These are phyloP conservation scores for Yasuhikotakia modesta DNA, from an alignment of 2,797 vertebrate species.

Conservation along the genomic window DNA sequence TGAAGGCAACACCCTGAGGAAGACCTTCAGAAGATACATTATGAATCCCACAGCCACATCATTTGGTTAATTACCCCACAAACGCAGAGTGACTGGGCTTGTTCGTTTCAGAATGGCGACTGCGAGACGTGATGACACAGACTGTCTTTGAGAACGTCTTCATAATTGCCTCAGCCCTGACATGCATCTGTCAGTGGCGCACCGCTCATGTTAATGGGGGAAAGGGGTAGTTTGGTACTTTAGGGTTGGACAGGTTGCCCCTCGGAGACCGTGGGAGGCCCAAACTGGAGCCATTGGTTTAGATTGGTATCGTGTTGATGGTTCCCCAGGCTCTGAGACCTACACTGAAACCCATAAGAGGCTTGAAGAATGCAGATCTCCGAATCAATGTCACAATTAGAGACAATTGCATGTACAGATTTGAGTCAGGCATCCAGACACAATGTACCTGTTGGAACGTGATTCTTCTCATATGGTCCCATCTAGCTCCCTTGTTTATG, in stretches of 20 bases:
- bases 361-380: slow-evolving; percentile 77
- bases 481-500: slow-evolving; percentile 11
- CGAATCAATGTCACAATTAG: slow-evolving; percentile 78
- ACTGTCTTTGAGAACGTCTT: slow-evolving; percentile 71
- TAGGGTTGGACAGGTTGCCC: slow-evolving; percentile 69
- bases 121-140: slow-evolving; percentile 73
- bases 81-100: slow-evolving; percentile 30
- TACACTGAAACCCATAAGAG: slow-evolving; percentile 77
- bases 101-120: slow-evolving; percentile 64
- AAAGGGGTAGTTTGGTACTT: slow-evolving; percentile 63
- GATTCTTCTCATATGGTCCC: slow-evolving; percentile 32
- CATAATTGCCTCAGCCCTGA: slow-evolving; percentile 74
- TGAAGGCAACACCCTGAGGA: slow-evolving; percentile 42
- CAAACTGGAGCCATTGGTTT: slow-evolving; percentile 78
- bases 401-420: slow-evolving; percentile 72
- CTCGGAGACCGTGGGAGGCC: slow-evolving; percentile 73
- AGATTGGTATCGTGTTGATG: slow-evolving; percentile 85
- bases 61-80: slow-evolving; percentile 53
- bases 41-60: slow-evolving; percentile 42
- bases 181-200: slow-evolving; percentile 77
- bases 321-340: slow-evolving; percentile 75
- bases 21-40: slow-evolving; percentile 40
- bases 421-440: slow-evolving; percentile 61
- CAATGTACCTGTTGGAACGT: slow-evolving; percentile 66
- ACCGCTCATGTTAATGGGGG: slow-evolving; percentile 73